Evolutionary conservation across 2,797 vertebrate genomes (phyloP), one percentile per base, ranked within the genome.

Genomic region (Chloroceryle inda): DNA sequence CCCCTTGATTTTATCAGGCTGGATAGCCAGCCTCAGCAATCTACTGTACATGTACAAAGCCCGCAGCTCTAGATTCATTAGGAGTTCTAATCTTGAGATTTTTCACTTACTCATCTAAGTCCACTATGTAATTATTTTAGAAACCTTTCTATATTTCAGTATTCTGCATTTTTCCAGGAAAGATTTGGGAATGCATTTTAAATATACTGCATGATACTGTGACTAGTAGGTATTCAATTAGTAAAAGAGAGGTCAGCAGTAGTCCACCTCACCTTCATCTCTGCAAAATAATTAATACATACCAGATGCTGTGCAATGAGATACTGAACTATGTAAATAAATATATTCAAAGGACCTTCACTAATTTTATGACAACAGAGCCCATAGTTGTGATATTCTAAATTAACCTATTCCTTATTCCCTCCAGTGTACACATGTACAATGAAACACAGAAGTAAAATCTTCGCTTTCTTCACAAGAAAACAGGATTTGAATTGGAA

Each of bases 401-500:
- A 88, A 85, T 27, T 84, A 67, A 13, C 18, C 15, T 62, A 77
- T 72, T 77, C 55, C 40, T 71, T 66, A 64, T 69, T 94, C 96
- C 95, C 64, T 38, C 85, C 47, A 92, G 53, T 2, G 1, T 69
- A 68, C 55, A 85, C 5, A 72, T 4, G 23, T 42, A 67, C 62
- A 87, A 68, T 26, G 64, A 84, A 72, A 85, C 27, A 55, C 6
- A 12, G 22, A 74, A 72, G 35, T 42, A 85, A 77, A 93, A 58
- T 59, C 40, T 74, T 63, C 94, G 69, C 58, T 89, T 95, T 74
- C 49, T 94, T 93, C 75, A 44, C 47, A 75, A 91, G 44, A 85
- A 96, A 95, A 88, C 13, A 81, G 35, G 85, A 91, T 90, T 79
- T 91, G 31, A 97, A 88, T 94, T 92, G 84, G 83, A 95, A 96